Percentiles rank a stretch among this genome's conserved stretches.
Evolutionary conservation across 2,797 vertebrate species (phyloP).

Genomic region (Myripristis jacobus): DNA sequence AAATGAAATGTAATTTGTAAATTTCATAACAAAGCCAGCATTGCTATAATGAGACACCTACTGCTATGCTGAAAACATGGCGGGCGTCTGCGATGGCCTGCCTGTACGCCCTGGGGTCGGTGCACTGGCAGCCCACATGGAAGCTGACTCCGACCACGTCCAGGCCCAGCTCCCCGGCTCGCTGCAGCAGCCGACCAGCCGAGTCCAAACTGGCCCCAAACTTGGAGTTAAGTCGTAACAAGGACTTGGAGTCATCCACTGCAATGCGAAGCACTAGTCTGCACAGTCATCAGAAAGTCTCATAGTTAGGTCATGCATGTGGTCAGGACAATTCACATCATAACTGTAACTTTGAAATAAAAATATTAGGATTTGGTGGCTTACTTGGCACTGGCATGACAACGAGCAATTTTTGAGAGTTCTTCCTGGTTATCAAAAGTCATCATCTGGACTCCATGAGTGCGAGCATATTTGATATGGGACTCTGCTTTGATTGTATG

Average conservation of each 20-base stretch:
- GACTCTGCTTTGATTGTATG: constrained; percentile 50
- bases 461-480: constrained; percentile 42
- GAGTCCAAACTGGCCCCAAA: constrained; percentile 20
- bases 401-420: constrained; percentile 43
- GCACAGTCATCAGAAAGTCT: background rate
- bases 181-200: constrained; percentile 10
- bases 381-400: constrained; percentile 44
- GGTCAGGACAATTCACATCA: background rate
- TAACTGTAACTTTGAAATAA: background rate
- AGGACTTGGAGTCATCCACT: constrained; percentile 5
- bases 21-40: no score
- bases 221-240: background rate
- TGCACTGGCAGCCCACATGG: constrained; percentile 72
- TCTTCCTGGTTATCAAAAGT: constrained; percentile 60
- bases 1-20: no score
- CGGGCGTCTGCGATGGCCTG: constrained; percentile 79
- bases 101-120: constrained; percentile 72
- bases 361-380: background rate
- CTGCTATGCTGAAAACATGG: constrained; percentile 81
- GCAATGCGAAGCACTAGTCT: constrained; percentile 30
- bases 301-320: background rate
- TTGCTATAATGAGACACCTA: background rate
- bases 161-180: constrained; percentile 16
- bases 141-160: constrained; percentile 64
- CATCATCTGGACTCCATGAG: constrained; percentile 38